phyloP scores from a whole-genome alignment of 2,113 vertebrate species.

The Silurus meridionalis region DNA sequence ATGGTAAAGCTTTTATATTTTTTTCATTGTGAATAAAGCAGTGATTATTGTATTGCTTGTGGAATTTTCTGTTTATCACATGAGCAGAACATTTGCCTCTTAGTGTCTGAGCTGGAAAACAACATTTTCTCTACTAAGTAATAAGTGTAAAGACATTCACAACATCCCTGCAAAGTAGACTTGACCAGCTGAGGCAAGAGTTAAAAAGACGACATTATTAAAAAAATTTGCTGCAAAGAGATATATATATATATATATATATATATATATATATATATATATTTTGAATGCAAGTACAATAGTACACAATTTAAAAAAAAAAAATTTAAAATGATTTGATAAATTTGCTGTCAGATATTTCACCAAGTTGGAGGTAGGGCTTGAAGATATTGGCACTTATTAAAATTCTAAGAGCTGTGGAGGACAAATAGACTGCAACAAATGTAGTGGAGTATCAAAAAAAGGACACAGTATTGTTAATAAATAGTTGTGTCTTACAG shows the following conservation, averaged over 20 bases:
- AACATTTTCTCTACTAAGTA: neutral
- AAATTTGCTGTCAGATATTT: constrained; percentile 3
- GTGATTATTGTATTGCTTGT: neutral
- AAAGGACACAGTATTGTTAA: constrained; percentile 16
- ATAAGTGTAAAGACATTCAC: constrained; percentile 1
- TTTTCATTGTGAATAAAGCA: neutral
- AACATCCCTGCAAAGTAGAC: neutral
- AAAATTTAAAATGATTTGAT: neutral
- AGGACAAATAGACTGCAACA: constrained; percentile 28
- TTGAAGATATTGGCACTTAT: constrained; percentile 32
- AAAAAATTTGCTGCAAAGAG: neutral
- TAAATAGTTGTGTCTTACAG: constrained; percentile 38
- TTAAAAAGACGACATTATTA: neutral
- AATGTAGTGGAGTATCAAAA: constrained; percentile 20
- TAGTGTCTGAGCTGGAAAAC: neutral
- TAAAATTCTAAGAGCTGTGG: constrained; percentile 18
- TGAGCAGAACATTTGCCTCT: neutral
- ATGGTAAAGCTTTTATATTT: neutral
- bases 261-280: too few species aligned
- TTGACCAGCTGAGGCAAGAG: neutral
- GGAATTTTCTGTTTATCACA: neutral
- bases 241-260: neutral
- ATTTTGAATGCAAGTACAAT: too few species aligned
- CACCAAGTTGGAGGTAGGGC: constrained; percentile 47
- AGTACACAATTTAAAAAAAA: neutral